These are phyloP conservation scores for Diploscapter pachys DNA, from an alignment of 1,140 invertebrate genomes.

Conservation along the genomic window DNA sequence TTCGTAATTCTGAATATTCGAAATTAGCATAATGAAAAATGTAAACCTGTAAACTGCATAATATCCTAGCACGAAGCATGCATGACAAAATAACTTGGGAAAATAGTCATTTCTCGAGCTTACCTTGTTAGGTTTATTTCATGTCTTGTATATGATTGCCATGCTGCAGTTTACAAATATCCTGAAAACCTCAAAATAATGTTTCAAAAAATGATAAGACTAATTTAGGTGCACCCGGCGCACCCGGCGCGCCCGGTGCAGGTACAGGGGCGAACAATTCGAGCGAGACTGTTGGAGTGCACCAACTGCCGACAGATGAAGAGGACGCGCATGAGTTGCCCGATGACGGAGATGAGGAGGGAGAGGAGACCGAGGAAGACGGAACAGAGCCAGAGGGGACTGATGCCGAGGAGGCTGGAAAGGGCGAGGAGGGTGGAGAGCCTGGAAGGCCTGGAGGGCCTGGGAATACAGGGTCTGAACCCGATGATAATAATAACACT, in stretches of 20 bases:
- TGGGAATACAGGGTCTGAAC: slow-evolving; percentile 9
- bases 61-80: too few species aligned
- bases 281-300: neutral
- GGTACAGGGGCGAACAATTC: neutral
- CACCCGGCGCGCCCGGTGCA: too few species aligned
- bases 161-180: neutral
- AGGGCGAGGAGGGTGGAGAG: neutral
- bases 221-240: too few species aligned
- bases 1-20: too few species aligned
- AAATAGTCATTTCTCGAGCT: too few species aligned
- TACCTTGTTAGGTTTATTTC: too few species aligned
- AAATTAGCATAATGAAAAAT: too few species aligned
- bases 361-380: neutral
- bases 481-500: neutral
- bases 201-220: too few species aligned
- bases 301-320: slow-evolving; percentile 1
- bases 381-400: slow-evolving; percentile 2
- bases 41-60: too few species aligned
- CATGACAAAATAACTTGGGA: too few species aligned
- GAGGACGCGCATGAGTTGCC: neutral
- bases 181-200: too few species aligned
- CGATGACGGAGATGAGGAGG: neutral
- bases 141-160: too few species aligned
- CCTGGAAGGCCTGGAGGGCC: slow-evolving; percentile 34
- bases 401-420: neutral